These are phyloP conservation scores for Psittacus erithacus DNA, from an alignment of 2,113 vertebrate genomes.

Conservation along the genomic window DNA sequence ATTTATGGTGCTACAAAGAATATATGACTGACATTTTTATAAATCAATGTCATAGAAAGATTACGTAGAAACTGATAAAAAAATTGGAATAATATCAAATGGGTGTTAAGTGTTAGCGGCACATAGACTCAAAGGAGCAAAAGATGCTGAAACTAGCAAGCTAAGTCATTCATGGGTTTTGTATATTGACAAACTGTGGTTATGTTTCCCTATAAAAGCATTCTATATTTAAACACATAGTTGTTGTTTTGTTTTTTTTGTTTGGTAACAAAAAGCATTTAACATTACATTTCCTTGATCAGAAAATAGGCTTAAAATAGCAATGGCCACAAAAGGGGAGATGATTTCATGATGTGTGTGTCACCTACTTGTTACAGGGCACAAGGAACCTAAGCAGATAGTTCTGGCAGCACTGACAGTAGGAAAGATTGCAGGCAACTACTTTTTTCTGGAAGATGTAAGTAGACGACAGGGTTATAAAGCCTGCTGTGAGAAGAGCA, in stretches of 20 bases:
- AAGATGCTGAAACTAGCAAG: not conserved
- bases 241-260: not conserved
- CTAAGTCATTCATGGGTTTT: not conserved
- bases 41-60: not conserved
- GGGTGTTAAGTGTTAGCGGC: not conserved
- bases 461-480: not conserved
- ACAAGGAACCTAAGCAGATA: not conserved
- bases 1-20: not conserved
- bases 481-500: conserved; percentile 19
- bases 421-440: not conserved
- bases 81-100: not conserved
- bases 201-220: not conserved
- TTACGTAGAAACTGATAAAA: not conserved
- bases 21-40: not conserved
- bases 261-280: not conserved
- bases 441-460: not conserved
- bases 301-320: not conserved
- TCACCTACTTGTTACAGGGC: not conserved
- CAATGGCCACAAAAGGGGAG: not conserved
- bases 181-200: not conserved
- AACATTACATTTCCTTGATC: not conserved
- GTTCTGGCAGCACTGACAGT: not conserved
- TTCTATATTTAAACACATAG: not conserved
- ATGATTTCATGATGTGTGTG: not conserved
- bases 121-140: not conserved